Evolutionary conservation across 1,140 invertebrate genomes (phyloP), one percentile per base, ranked within the genome.

Genomic region (Druon quercuslanigerum): DNA sequence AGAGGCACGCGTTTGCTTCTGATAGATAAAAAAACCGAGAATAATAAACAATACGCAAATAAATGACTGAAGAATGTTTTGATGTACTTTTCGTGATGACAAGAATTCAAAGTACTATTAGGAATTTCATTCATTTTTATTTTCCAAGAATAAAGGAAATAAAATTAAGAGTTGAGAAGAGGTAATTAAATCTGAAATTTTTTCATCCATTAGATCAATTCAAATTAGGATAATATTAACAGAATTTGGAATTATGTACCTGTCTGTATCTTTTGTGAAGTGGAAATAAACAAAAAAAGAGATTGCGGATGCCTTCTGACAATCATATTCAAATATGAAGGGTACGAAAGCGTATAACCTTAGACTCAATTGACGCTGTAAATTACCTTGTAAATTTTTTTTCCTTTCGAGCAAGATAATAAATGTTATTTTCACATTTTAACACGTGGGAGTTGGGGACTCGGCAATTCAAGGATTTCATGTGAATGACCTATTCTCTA

Each of bases 381-480:
- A 66, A 66, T 33, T 33, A 66, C 20, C 12, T 33, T 7, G 12
- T 20, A 46, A 46, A 9, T 46, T 46, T 66, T 66, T 25, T 66
- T 66, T 66, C 13, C 17, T 57, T 20, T 1, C 14, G 12, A 16
- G 12, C 25, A 25, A 66, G 25, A 66, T 16, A 33, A 66, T 66
- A 66, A 57, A 66, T 66, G 13, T 54, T 54, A 66, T 66, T 66
- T 66, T 66, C 20, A 33, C 2, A 66, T 33, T 66, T 66, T 66
- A 66, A 33, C 57, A 66, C 57, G 11, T 33, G 8, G 14, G 17
- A 33, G 25, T 1, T 33, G 11, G 13, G 25, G 25, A 66, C 20
- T 66, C 57, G 13, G 33, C 13, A 66, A 66, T 66, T 66, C 57
- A 66, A 66, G 57, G 57, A 66, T 66, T 20, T 66, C 11, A 9